Conservation (phyloP, 2,113 vertebrate genomes). For the Rynchops niger region DNA sequence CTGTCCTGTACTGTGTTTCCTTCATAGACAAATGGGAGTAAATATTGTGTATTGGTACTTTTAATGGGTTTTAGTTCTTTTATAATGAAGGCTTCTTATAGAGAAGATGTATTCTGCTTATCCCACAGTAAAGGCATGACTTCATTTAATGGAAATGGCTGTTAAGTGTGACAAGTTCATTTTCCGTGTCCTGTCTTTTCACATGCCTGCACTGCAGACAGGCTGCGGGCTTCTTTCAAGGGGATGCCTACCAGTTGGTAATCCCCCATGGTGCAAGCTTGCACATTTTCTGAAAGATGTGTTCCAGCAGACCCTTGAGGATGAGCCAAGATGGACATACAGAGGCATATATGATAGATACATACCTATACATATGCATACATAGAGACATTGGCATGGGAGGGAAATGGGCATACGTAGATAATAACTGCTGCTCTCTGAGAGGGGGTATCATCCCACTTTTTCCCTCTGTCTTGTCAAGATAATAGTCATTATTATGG, state of each 20-base stretch:
- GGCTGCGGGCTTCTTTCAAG: rapidly evolving
- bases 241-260: background rate
- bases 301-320: background rate
- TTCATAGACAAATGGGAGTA: background rate
- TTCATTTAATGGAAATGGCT: background rate
- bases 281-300: background rate
- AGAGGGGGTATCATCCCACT: rapidly evolving
- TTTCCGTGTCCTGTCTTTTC: background rate
- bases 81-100: background rate
- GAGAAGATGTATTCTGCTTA: background rate
- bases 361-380: background rate
- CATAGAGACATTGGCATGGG: background rate
- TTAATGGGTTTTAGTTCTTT: background rate
- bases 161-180: background rate
- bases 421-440: background rate
- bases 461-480: background rate
- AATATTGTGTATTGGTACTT: background rate
- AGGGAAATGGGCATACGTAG: background rate
- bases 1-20: background rate
- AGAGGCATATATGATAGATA: background rate
- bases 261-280: background rate
- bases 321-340: background rate
- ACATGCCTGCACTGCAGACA: background rate
- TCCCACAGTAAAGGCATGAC: background rate
- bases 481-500: background rate